These are phyloP conservation scores for Griposia aprilina DNA, from an alignment of 2,888 invertebrate species.

Conservation along the genomic window DNA sequence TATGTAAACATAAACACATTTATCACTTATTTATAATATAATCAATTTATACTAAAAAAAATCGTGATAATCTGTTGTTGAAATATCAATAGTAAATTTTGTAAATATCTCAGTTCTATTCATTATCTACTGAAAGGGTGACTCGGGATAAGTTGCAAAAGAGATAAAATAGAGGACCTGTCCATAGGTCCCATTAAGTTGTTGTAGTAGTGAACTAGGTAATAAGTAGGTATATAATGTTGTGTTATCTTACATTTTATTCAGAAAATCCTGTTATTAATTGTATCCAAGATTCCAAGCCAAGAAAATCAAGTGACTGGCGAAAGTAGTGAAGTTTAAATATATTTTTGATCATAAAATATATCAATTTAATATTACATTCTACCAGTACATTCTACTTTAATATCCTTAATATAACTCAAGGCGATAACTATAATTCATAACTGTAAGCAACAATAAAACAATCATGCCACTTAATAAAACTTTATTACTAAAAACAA, in stretches of 20 bases:
- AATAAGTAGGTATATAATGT: not conserved
- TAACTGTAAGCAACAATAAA: constrained; percentile 43
- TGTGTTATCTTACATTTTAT: not conserved
- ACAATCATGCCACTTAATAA: constrained; percentile 32
- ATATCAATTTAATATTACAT: constrained; percentile 13
- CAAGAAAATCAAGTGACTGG: not conserved
- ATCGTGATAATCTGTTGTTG: not conserved
- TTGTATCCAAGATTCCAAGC: not conserved
- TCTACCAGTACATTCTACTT: constrained; percentile 42
- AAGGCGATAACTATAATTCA: constrained; percentile 52
- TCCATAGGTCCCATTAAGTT: not conserved
- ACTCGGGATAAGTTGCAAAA: not conserved
- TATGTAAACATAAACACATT: constrained; percentile 42
- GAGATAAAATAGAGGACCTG: not conserved
- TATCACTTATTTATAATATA: constrained; percentile 8
- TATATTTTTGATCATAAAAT: constrained; percentile 11
- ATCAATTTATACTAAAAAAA: not conserved
- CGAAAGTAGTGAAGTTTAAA: constrained; percentile 11
- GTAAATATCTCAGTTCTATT: not conserved
- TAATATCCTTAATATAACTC: constrained; percentile 48
- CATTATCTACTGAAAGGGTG: not conserved
- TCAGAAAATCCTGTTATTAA: not conserved
- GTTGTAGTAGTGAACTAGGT: not conserved
- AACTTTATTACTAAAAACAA: too few species aligned
- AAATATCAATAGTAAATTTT: not conserved